Base-by-base conservation (phyloP, 2,113 vertebrate species). In the Geococcyx californianus region DNA sequence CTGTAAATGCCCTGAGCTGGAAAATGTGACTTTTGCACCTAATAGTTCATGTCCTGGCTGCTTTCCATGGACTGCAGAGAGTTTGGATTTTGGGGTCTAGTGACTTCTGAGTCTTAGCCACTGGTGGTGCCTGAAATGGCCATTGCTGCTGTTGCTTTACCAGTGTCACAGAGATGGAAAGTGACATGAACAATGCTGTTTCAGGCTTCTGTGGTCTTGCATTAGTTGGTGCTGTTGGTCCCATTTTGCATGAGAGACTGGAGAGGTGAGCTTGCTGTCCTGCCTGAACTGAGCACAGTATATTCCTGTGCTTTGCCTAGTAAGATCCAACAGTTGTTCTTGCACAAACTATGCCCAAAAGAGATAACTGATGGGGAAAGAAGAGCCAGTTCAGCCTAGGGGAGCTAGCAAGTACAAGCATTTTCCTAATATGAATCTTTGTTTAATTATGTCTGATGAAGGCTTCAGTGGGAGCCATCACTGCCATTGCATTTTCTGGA, bases 351-450 rank as follows among this genome's bases (percentile, higher is more conserved):
- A 74, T 54, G 21, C 55, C 77, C 0, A 2, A 90, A 94, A 85
- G 85, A 68, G 91, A 96, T 96, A 95, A 96, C 7, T 21, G 70
- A 59, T 76, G 85, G 56, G 55, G 93, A 79, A 87, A 62, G 8
- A 34, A 49, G 73, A 86, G 80, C 91, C 91, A 92, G 85, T 68
- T 95, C 93, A 67, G 96, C 95, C 96, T 95, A 87, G 77, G 85
- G 95, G 91, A 95, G 54, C 44, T 69, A 94, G 93, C 93, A 97
- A 94, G 95, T 89, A 94, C 91, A 93, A 97, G 91, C 93, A 95
- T 78, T 94, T 92, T 91, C 88, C 72, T 84, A 70, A 87, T 89
- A 42, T 47, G 79, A 89, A 77, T 76, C 59, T 95, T 92, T 73
- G 63, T 77, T 95, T 95, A 93, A 96, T 96, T 96, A 89, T 6